A percentile compares a stretch with the other conserved stretches of the same genome.
Evolutionary conservation across 2,888 invertebrate species (phyloP).

Genomic region (Quadroppia sp.): DNA sequence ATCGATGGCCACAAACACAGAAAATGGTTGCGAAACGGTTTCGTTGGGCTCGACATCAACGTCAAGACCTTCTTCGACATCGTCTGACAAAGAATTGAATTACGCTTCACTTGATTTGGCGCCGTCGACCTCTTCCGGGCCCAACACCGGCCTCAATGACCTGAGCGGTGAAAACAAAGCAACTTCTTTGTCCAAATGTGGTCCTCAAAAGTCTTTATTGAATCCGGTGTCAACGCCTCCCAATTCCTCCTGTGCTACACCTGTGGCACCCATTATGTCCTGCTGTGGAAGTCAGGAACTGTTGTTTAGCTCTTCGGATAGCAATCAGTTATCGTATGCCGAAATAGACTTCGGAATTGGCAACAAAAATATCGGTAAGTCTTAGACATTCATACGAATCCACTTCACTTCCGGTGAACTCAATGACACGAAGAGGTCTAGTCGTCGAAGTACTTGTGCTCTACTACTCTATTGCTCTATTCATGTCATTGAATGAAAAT

Average conservation of each 20-base stretch:
- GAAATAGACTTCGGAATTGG: slow-evolving; percentile 19
- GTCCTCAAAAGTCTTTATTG: neutral
- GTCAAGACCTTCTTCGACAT: neutral
- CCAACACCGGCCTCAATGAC: neutral
- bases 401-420: neutral
- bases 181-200: neutral
- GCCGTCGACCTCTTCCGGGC: neutral
- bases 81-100: neutral
- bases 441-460: neutral
- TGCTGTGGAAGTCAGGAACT: slow-evolving; percentile 24
- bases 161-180: neutral
- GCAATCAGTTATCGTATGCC: slow-evolving; percentile 1
- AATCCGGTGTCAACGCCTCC: neutral
- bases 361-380: neutral
- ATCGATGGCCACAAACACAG: neutral
- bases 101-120: slow-evolving; percentile 28
- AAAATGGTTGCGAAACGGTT: neutral
- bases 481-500: too few species aligned
- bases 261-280: neutral
- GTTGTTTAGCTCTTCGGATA: neutral
- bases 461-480: neutral
- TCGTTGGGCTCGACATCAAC: neutral
- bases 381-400: neutral
- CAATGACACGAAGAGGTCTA: neutral
- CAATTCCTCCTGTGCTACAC: neutral